phyloP scores from a whole-genome alignment of 1,140 invertebrate genomes.

The Drosophila sulfurigaster region DNA sequence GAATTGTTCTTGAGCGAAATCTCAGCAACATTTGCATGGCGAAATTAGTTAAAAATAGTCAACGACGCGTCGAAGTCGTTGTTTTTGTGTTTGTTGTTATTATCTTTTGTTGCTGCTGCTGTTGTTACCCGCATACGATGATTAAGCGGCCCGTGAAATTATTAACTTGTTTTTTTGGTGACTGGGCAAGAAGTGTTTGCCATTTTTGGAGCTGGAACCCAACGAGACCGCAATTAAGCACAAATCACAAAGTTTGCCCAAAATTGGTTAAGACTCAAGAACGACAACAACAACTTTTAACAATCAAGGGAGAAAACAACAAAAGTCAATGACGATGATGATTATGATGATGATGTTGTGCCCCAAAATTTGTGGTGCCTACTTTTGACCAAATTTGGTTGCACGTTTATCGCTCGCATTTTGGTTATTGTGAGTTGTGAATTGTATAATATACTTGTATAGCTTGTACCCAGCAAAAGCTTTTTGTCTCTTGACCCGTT shows the following conservation, averaged over 20 bases:
- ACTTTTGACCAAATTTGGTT: slow-evolving; percentile 56
- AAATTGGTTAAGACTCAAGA: slow-evolving; percentile 49
- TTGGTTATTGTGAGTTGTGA: slow-evolving; percentile 23
- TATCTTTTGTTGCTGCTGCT: slow-evolving; percentile 2
- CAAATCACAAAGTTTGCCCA: slow-evolving; percentile 57
- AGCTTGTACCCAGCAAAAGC: slow-evolving; percentile 32
- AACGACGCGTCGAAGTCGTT: slow-evolving; percentile 12
- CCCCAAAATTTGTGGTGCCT: slow-evolving; percentile 53
- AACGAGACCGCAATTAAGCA: slow-evolving; percentile 51
- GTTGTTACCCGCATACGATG: slow-evolving; percentile 28
- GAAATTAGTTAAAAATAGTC: slow-evolving; percentile 53
- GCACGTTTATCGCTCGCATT: slow-evolving; percentile 38
- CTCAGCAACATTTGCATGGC: slow-evolving; percentile 27
- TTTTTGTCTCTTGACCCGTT: slow-evolving; percentile 55
- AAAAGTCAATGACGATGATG: slow-evolving; percentile 12
- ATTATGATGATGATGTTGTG: slow-evolving; percentile 15
- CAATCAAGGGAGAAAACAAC: slow-evolving; percentile 39
- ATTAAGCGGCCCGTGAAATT: slow-evolving; percentile 50
- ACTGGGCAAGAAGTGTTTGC: slow-evolving; percentile 41
- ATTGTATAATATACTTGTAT: slow-evolving; percentile 51
- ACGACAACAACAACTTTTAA: slow-evolving; percentile 32
- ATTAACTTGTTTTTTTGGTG: slow-evolving; percentile 50
- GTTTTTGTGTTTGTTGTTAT: slow-evolving; percentile 10
- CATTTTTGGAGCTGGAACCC: slow-evolving; percentile 41
- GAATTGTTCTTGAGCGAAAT: background rate